Percentiles rank a stretch among this genome's conserved stretches.
Conservation (phyloP, 1,140 invertebrate genomes). For the Vanessa tameamea region DNA sequence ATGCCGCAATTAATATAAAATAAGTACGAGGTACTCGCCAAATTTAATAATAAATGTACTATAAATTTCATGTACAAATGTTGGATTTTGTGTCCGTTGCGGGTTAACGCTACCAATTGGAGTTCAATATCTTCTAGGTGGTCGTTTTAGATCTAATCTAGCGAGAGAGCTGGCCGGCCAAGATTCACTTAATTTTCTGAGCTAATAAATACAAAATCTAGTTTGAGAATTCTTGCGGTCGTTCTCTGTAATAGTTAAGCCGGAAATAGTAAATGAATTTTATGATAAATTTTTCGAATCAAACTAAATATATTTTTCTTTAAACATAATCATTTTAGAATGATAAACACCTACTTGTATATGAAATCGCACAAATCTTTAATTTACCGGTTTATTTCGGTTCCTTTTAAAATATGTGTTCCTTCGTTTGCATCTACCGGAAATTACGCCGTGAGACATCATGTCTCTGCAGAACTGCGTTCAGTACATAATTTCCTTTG, state of each 20-base stretch:
- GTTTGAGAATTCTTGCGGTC: background rate
- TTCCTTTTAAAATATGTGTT: conserved; percentile 26
- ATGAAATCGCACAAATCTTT: no score
- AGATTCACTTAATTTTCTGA: conserved; percentile 17
- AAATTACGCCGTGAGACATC: conserved; percentile 67
- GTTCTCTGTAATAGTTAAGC: background rate
- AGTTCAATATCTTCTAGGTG: conserved; percentile 1
- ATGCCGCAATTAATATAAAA: no score
- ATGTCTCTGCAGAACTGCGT: conserved; percentile 66
- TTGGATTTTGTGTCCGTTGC: background rate
- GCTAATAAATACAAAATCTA: conserved; percentile 11
- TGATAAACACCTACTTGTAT: no score
- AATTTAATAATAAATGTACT: background rate
- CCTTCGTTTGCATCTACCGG: conserved; percentile 42
- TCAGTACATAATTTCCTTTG: conserved; percentile 68
- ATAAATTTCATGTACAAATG: conserved; percentile 10
- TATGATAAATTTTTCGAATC: background rate
- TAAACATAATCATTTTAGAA: no score
- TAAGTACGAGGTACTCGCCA: background rate
- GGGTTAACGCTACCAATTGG: conserved; percentile 4
- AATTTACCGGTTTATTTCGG: background rate
- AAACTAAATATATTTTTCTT: background rate
- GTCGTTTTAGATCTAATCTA: conserved; percentile 15
- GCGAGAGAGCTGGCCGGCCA: conserved; percentile 3
- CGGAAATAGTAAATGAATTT: background rate